Evolutionary conservation across 2,797 vertebrate genomes (phyloP), one percentile per base, ranked within the genome.

Genomic region (Galagoides demidoff): DNA sequence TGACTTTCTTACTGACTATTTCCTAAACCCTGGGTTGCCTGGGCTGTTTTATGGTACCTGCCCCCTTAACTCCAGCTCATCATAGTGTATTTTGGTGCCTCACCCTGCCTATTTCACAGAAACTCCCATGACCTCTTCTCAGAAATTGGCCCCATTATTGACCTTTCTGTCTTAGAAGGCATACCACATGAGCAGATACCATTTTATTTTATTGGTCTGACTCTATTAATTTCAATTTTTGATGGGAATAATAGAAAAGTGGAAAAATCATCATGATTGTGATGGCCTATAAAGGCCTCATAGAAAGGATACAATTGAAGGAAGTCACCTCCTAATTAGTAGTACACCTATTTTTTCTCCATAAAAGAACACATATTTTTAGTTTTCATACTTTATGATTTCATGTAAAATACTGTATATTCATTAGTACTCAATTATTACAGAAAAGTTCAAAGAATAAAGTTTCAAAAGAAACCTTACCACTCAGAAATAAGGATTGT

Each of bases 391-490:
- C 20, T 71, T 94, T 64, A 55, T 25, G n/a, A 8, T 89, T 68
- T 79, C 14, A 4, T 73, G 55, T 52, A 89, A 89, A 91, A 55
- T 73, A 37, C 20, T 34, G 83, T 43, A 83, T 76, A 68, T 88
- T 70, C 17, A 19, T 84, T 83, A 76, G n/a, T 39, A 94, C 23
- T 49, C 34, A 71, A 71, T 61, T 31, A 73, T 25, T 68, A 77
- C 29, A 91, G 52, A 92, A 89, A 87, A 61, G 22, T 90, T 82
- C 29, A 57, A 86, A 93, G 39, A 93, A 70, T 77, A 59, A 73
- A 64, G 27, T 87, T 87, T 43, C n/a, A 71, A 89, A 85, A 64
- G 27, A 59, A 83, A 73, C 59, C 31, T 78, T 57, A 63, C 9
- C 9, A 57, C 10, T 81, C 37, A 94, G 27, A 91, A 88, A 77